phyloP scores from a whole-genome alignment of 1,140 invertebrate species.

The Drosophila arizonae region DNA sequence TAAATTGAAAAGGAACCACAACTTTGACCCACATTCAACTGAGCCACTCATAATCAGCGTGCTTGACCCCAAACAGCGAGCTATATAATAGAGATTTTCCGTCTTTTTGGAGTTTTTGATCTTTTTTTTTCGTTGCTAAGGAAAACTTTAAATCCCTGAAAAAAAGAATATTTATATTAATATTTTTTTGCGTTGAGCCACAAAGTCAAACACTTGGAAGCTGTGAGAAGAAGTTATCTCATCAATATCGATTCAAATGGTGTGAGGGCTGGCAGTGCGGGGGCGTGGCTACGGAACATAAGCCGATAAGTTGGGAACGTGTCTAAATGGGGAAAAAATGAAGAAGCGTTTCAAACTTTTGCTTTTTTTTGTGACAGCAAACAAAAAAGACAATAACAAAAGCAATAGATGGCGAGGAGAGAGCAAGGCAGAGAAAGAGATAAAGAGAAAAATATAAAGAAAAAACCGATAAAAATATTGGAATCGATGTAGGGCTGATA shows the following conservation, averaged over 20 bases:
- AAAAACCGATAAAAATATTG: slow-evolving; percentile 47
- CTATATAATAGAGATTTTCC: slow-evolving; percentile 2
- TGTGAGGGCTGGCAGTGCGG: background rate
- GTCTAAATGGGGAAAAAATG: slow-evolving; percentile 51
- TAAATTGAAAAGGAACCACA: slow-evolving; percentile 52
- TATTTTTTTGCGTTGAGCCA: slow-evolving; percentile 29
- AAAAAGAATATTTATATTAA: slow-evolving; percentile 50
- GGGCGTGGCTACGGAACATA: slow-evolving; percentile 4
- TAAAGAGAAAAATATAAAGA: background rate
- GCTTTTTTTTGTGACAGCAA: slow-evolving; percentile 8
- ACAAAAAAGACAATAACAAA: slow-evolving; percentile 19
- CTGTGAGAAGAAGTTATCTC: slow-evolving; percentile 40
- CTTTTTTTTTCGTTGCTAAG: background rate
- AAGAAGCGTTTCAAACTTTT: slow-evolving; percentile 50
- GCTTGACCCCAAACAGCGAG: slow-evolving; percentile 32
- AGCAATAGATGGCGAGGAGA: background rate
- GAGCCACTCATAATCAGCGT: slow-evolving; percentile 21
- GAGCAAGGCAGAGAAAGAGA: too few species aligned
- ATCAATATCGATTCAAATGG: slow-evolving; percentile 49
- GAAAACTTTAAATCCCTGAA: slow-evolving; percentile 29
- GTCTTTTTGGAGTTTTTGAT: slow-evolving; percentile 18
- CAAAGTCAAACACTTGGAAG: slow-evolving; percentile 28
- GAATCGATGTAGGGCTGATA: slow-evolving; percentile 13
- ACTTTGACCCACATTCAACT: slow-evolving; percentile 47
- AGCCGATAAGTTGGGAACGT: slow-evolving; percentile 43